Percentiles rank a stretch among this genome's conserved stretches.
Conservation (phyloP, 2,797 vertebrate species). For the Aselliscus stoliczkanus region DNA sequence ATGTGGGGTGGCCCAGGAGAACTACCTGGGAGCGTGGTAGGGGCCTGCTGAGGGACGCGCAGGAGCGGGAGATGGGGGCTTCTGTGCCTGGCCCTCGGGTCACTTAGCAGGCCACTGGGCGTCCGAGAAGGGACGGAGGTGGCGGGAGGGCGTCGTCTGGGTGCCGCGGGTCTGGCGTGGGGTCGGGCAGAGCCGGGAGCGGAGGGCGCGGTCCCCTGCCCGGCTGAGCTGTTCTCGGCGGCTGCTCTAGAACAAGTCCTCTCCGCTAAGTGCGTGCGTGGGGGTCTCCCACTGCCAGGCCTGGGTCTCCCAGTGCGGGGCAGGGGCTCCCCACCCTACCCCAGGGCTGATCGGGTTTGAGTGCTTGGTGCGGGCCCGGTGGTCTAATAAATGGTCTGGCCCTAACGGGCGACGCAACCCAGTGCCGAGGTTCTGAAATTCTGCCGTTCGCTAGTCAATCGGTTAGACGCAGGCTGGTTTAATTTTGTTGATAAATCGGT, state of each 20-base stretch:
- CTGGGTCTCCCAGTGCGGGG: not conserved
- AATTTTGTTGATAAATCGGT: slow-evolving; percentile 98
- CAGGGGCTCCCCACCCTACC: not conserved
- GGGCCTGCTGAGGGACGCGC: not conserved
- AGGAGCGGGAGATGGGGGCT: not conserved
- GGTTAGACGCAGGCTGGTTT: slow-evolving; percentile 88
- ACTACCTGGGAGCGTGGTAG: not conserved
- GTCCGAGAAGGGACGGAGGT: not conserved
- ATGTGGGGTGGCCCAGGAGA: not conserved
- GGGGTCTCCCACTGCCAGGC: fast-evolving
- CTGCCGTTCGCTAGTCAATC: slow-evolving; percentile 82
- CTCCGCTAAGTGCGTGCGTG: not conserved
- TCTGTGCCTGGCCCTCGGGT: not conserved
- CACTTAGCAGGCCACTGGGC: not conserved
- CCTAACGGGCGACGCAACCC: slow-evolving; percentile 51
- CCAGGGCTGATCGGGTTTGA: slow-evolving; percentile 25
- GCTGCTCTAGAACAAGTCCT: not conserved
- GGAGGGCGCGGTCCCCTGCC: not conserved
- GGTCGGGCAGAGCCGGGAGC: not conserved
- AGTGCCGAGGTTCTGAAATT: slow-evolving; percentile 63
- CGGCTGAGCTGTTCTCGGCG: not conserved
- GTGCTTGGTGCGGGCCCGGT: slow-evolving; percentile 56
- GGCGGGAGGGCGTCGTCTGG: not conserved
- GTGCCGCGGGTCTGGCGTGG: not conserved
- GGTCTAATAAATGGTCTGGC: slow-evolving; percentile 71